phyloP scores from a whole-genome alignment of 2,888 invertebrate species.

The Harpalus rufipes region DNA sequence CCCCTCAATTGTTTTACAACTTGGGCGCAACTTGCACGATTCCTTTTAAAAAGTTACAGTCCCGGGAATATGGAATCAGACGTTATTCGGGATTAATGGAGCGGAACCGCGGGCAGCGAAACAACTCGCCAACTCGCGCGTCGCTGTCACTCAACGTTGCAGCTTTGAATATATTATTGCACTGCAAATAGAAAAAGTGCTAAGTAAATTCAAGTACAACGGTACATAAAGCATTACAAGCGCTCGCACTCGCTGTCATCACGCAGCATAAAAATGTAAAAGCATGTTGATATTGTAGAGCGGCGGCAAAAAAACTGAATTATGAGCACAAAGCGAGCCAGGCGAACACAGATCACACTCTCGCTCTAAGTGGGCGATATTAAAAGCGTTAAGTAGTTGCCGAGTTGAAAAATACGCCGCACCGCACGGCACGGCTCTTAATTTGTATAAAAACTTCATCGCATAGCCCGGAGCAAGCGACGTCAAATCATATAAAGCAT shows the following conservation, averaged over 20 bases:
- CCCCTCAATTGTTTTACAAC: slow-evolving; percentile 67
- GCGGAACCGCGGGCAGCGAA: slow-evolving; percentile 19
- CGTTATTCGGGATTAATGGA: slow-evolving; percentile 65
- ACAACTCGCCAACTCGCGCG: slow-evolving; percentile 41
- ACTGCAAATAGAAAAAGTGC: slow-evolving; percentile 43
- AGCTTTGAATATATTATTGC: slow-evolving; percentile 48
- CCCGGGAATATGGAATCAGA: slow-evolving; percentile 46
- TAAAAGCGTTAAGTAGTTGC: slow-evolving; percentile 68
- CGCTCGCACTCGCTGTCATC: slow-evolving; percentile 48
- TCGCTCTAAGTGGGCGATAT: slow-evolving; percentile 67
- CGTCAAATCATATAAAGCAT: not conserved
- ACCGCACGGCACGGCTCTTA: slow-evolving; percentile 52
- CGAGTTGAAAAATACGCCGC: slow-evolving; percentile 68
- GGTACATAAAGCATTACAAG: slow-evolving; percentile 52
- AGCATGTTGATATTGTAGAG: slow-evolving; percentile 64
- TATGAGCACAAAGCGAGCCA: slow-evolving; percentile 59
- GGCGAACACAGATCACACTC: slow-evolving; percentile 60
- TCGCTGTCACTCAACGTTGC: slow-evolving; percentile 47
- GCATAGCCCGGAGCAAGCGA: slow-evolving; percentile 24
- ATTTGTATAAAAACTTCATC: slow-evolving; percentile 58
- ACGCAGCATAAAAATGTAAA: slow-evolving; percentile 62
- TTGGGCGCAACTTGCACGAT: slow-evolving; percentile 56
- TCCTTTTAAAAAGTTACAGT: slow-evolving; percentile 67
- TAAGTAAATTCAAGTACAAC: slow-evolving; percentile 55
- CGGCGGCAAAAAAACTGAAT: slow-evolving; percentile 61